Conservation (phyloP, 2,888 invertebrate species). For the Amphipyra tragopoginis region DNA sequence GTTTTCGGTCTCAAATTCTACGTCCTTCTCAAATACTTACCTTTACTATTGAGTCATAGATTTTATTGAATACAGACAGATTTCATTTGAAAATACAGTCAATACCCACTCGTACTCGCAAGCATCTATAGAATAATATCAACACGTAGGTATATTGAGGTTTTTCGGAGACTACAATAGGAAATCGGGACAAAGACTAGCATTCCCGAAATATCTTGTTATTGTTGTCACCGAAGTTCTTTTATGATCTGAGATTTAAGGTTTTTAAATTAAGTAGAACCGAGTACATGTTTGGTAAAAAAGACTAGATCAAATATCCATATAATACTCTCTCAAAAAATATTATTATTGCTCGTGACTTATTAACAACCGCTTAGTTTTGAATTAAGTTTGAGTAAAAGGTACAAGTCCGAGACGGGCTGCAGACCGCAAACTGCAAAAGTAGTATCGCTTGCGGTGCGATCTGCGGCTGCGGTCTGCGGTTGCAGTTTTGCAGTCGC, state of each 20-base stretch:
- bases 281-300: background rate
- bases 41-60: conserved; percentile 25
- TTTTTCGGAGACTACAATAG: conserved; percentile 42
- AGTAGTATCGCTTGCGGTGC: no score
- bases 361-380: no score
- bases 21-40: conserved; percentile 9
- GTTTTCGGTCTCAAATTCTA: conserved; percentile 3
- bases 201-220: conserved; percentile 46
- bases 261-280: conserved; percentile 12
- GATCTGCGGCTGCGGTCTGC: no score
- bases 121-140: conserved; percentile 41
- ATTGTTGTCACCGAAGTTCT: conserved; percentile 47
- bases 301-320: no score
- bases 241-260: conserved; percentile 31
- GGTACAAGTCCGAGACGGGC: no score
- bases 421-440: no score
- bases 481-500: no score
- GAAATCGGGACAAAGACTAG: conserved; percentile 42
- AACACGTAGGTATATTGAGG: conserved; percentile 22
- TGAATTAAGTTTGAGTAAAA: no score
- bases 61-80: conserved; percentile 44
- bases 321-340: no score
- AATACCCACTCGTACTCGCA: conserved; percentile 33
- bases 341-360: no score
- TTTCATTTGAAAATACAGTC: conserved; percentile 34